A percentile compares a stretch with the other conserved stretches of the same genome.
Evolutionary conservation across 2,888 invertebrate species (phyloP).

Genomic region (Acrobasis suavella): DNA sequence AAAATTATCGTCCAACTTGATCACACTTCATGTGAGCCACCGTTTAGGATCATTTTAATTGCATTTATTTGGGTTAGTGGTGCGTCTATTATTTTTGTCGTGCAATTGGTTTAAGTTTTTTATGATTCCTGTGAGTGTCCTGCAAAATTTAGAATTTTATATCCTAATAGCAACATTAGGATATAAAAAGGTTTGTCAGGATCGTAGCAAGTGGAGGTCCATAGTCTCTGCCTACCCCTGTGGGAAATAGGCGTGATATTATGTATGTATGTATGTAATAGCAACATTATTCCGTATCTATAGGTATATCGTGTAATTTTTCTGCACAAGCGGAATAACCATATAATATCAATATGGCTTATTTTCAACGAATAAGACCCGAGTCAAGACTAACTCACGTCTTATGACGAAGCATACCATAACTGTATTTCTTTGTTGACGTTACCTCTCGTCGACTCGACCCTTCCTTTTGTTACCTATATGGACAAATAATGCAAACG

Average conservation of each 20-base stretch:
- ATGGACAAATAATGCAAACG: slow-evolving; percentile 51
- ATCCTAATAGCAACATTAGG: no score
- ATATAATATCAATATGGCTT: neutral
- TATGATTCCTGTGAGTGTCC: neutral
- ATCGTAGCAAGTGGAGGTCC: no score
- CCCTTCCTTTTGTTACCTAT: slow-evolving; percentile 51
- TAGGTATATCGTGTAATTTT: no score
- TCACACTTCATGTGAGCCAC: neutral
- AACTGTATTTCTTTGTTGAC: slow-evolving; percentile 47
- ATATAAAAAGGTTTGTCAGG: no score
- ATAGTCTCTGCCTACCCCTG: no score
- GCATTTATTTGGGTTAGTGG: neutral
- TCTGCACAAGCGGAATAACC: no score
- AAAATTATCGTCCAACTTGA: neutral
- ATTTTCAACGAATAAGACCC: neutral
- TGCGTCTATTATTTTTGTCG: neutral
- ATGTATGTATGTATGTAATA: no score
- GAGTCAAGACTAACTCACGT: slow-evolving; percentile 21
- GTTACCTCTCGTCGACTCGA: slow-evolving; percentile 47
- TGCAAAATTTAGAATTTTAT: no score
- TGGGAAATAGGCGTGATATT: no score
- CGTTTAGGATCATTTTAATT: neutral
- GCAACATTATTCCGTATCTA: no score
- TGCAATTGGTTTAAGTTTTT: neutral
- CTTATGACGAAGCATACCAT: slow-evolving; percentile 36